These are phyloP conservation scores for Brachymystax lenok DNA, from an alignment of 2,797 vertebrate genomes.

Conservation along the genomic window DNA sequence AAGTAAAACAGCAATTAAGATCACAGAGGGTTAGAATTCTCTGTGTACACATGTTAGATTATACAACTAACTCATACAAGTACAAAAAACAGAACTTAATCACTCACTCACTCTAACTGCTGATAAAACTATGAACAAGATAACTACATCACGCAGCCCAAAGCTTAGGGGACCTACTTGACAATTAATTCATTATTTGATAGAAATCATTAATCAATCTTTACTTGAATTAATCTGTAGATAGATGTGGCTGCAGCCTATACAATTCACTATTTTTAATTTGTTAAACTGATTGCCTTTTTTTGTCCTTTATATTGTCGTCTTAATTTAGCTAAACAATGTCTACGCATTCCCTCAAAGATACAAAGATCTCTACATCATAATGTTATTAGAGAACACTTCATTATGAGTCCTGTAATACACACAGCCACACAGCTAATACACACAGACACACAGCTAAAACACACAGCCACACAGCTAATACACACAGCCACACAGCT, in stretches of 20 bases:
- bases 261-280: conserved; percentile 45
- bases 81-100: conserved; percentile 58
- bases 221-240: conserved; percentile 62
- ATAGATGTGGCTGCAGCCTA: conserved; percentile 6
- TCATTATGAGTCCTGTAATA: too few species aligned
- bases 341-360: not conserved
- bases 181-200: conserved; percentile 86
- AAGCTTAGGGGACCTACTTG: conserved; percentile 69
- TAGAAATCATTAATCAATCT: conserved; percentile 84
- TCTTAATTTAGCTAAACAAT: conserved; percentile 8
- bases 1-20: conserved; percentile 68
- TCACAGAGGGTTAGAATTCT: conserved; percentile 63
- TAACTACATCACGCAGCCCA: conserved; percentile 60
- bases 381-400: not conserved
- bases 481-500: too few species aligned
- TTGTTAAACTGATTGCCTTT: conserved; percentile 55
- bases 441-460: not conserved
- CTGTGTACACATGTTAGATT: conserved; percentile 73
- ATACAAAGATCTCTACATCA: not conserved
- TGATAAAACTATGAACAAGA: conserved; percentile 77
- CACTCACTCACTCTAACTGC: conserved; percentile 61
- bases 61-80: conserved; percentile 61
- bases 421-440: not conserved
- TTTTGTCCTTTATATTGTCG: not conserved
- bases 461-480: not conserved